Evolutionary conservation across 1,140 invertebrate genomes (phyloP).

Genomic region (Nephila pilipes): DNA sequence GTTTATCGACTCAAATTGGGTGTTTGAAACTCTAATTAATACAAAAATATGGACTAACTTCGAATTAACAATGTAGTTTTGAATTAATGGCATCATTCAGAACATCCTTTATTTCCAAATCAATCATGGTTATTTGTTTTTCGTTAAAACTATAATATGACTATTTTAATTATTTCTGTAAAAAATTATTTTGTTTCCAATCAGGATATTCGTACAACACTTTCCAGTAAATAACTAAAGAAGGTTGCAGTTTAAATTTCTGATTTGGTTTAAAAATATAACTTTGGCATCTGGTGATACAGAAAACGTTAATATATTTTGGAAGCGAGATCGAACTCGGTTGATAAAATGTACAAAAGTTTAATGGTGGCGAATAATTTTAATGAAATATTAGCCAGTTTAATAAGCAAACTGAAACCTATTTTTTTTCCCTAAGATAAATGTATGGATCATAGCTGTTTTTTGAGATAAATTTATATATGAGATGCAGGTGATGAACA

Average conservation of each 20-base stretch:
- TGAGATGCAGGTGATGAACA: too few relatives aligned
- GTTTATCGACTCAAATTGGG: not conserved
- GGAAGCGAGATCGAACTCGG: not conserved
- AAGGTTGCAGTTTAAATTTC: not conserved
- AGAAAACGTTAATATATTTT: not conserved
- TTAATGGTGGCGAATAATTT: constrained; percentile 2
- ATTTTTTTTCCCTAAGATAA: not conserved
- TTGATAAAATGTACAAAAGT: not conserved
- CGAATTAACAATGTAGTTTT: not conserved
- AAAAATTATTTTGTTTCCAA: not conserved
- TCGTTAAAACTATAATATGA: not conserved
- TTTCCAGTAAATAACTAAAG: too few relatives aligned
- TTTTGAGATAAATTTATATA: too few relatives aligned
- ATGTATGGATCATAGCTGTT: not conserved
- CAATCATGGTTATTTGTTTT: not conserved
- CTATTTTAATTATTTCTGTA: not conserved
- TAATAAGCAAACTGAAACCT: not conserved
- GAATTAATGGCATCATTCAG: not conserved
- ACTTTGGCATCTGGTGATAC: not conserved
- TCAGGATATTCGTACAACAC: not conserved
- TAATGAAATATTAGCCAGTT: not conserved
- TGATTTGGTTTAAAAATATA: not conserved
- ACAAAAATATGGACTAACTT: not conserved
- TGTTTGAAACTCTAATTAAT: not conserved
- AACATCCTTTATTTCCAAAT: not conserved